Base-by-base conservation (phyloP, 2,888 invertebrate species). In the Dolomedes plantarius region DNA sequence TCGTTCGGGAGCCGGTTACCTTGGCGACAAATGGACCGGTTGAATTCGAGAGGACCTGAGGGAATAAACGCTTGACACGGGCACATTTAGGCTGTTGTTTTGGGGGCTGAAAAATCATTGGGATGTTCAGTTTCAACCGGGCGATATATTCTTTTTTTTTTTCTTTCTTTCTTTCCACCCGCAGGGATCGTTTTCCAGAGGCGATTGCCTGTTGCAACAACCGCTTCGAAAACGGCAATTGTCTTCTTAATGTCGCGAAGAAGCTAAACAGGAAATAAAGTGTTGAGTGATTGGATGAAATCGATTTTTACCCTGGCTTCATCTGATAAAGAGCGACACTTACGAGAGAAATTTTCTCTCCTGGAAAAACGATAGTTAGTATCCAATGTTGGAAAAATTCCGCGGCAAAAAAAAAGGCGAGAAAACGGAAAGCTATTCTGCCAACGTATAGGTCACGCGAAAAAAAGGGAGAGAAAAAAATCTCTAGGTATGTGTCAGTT, bases 11-110 rank as follows among this genome's bases (percentile, higher is more conserved):
- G 68, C 69, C 62, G 78, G 85, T 85, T 85, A 74, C 36, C 67
- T 67, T 36, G 67, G 67, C 36, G 67, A 67, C 67, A 67, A 67
- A 67, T 31, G 67, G 67, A 67, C 67, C 67, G 36, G 32, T 67
- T 36, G 67, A 67, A 85, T 85, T 69, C 74, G 85, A 85, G 78
- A 74, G 74, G 85, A 85, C 85, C 85, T 79, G 64, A 68, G 85
- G 85, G 85, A 85, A 78, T 73, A 85, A 73, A 28, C 78, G 85
- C 85, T 85, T 85, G 85, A 85, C 85, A 85, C 85, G 68, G 73
- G 69, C 46, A 67, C 56, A 65, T 64, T 69, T 83, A 56, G 46
- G 56, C 23, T 77, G 71, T 77, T 74, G 67, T 62, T 64, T 74
- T 50, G 50, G 28, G 32, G 56, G 28, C 23, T n/a, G 32, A 67